phyloP scores from a whole-genome alignment of 2,888 invertebrate genomes.

The Zootermopsis nevadensis region DNA sequence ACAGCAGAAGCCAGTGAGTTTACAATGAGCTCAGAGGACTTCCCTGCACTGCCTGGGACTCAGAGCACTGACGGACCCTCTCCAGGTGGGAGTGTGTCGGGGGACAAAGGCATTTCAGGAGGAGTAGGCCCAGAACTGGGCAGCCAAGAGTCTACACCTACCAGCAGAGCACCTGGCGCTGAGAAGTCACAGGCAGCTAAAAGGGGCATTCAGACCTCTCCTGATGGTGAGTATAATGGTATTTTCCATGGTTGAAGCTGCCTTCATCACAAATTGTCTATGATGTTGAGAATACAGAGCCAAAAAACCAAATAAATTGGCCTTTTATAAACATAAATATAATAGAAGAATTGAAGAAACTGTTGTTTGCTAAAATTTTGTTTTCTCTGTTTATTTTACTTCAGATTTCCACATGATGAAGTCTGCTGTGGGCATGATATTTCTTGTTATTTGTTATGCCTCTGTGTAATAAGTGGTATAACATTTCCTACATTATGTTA shows the following conservation, averaged over 20 bases:
- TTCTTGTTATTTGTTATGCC: too few species aligned
- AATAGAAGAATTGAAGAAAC: too few species aligned
- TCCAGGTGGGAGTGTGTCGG: slow-evolving; percentile 69
- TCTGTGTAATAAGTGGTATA: too few species aligned
- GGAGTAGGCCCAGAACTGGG: slow-evolving; percentile 48
- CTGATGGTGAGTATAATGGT: slow-evolving; percentile 81
- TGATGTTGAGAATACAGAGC: too few species aligned
- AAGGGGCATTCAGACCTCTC: slow-evolving; percentile 94
- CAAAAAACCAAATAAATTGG: too few species aligned
- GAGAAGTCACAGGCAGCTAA: slow-evolving; percentile 64
- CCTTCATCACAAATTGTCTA: too few species aligned
- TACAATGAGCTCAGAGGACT: slow-evolving; percentile 99
- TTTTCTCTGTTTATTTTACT: too few species aligned
- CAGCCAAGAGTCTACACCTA: slow-evolving; percentile 55
- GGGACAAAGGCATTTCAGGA: slow-evolving; percentile 54
- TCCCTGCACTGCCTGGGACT: slow-evolving; percentile 98
- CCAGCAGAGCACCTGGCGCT: slow-evolving; percentile 54
- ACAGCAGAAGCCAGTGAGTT: slow-evolving; percentile 93
- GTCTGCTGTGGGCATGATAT: too few species aligned
- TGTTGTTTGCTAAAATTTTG: too few species aligned
- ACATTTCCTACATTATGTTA: too few species aligned
- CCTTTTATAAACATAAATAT: too few species aligned
- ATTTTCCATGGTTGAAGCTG: neutral
- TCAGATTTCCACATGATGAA: too few species aligned
- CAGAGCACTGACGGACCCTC: slow-evolving; percentile 73